Evolutionary conservation across 2,888 invertebrate species (phyloP), one percentile per base, ranked within the genome.

Genomic region (Apotomis turbidana): DNA sequence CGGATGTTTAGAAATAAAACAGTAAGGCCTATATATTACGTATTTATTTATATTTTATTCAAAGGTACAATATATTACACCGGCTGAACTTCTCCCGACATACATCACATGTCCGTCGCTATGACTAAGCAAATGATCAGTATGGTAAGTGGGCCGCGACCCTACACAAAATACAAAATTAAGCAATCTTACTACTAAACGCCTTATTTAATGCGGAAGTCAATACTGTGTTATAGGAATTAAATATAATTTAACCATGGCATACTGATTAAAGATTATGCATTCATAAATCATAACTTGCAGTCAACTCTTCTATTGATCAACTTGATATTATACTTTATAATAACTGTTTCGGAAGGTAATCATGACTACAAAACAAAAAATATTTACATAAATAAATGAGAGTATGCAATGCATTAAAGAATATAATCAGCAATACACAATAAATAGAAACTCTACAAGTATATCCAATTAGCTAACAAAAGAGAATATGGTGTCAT

Each of bases 1-100:
- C 12, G 6, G 49, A 62, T 15, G 15, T 57, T 59, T 54, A 13
- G 79, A 88, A 87, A 85, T 76, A 88, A 89, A 89, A 85, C 76
- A 82, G 64, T 57, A 60, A 70, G 55, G 82, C 89, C 89, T 91
- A 93, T 93, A 92, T 93, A 93, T 92, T 92, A 93, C 90, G 91
- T 93, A 91, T 93, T 92, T 92, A 91, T 93, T 92, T 91, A 92
- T 93, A 92, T 88, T 66, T 88, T 86, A 89, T 89, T 91, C 87
- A 91, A 93, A 93, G 93, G 90, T 93, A 93, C 93, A 93, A 93
- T 93, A 93, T 93, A 91, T 92, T 93, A 93, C 93, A 93, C 87
- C 91, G 89, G 91, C 90, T 85, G 85, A 87, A 88, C 89, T 86
- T 81, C 85, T 87, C 86, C 84, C 90, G 87, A 85, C 88, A 84